Evolutionary conservation across 2,888 invertebrate species (phyloP), one percentile per base, ranked within the genome.

Genomic region (Macaria notata): DNA sequence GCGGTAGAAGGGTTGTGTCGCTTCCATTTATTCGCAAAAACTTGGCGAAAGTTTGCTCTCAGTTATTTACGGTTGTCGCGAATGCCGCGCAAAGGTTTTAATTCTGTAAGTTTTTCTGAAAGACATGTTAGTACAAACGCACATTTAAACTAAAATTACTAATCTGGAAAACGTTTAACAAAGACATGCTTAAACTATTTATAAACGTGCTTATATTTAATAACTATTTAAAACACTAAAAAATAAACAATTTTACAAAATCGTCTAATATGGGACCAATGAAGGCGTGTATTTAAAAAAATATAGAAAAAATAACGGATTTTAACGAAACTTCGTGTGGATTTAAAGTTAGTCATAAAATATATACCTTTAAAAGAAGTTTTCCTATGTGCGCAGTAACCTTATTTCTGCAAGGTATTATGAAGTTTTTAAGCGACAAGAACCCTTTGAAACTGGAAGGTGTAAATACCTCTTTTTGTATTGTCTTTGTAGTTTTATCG

Each of bases 11-110:
- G 75, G 68, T 68, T 64, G 67, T 66, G 61, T 59, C 71, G 64
- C 74, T 71, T 72, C 66, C 73, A 72, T 77, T 74, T 74, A 71
- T 73, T 76, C 64, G 68, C 65, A 67, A 69, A 70, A 70, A 70
- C 62, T 70, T 66, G 54, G 59, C 52, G 41, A 66, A 68, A 69
- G 59, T 70, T 70, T 64, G 51, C 48, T 53, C 63, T 54, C 59
- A 66, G 68, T 69, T 70, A 68, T 70, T 68, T 68, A 70, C 64
- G 65, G 62, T 57, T 54, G 43, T 49, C 54, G 50, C 33, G 55
- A 64, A 59, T 53, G 59, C 59, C 50, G 42, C 60, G 58, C 61
- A 53, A 57, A 59, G 56, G 61, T 59, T 66, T 65, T 65, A 64
- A 64, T 64, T 61, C 59, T 64, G 62, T 54, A 64, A 64, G 64